Evolutionary conservation across 2,888 invertebrate species (phyloP).

Genomic region (Lysandra bellargus): DNA sequence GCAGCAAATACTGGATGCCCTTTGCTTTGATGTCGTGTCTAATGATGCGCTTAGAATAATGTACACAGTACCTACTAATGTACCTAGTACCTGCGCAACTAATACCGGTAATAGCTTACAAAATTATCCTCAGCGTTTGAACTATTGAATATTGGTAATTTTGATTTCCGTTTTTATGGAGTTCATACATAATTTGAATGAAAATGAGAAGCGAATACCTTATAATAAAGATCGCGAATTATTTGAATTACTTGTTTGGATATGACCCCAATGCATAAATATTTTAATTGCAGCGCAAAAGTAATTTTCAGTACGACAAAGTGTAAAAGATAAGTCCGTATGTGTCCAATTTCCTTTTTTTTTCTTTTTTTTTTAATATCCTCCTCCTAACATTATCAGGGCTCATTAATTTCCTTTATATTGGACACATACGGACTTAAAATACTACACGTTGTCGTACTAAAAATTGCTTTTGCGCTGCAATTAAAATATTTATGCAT

Average conservation of each 20-base stretch:
- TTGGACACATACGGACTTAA: too few relatives aligned
- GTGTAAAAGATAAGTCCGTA: too few relatives aligned
- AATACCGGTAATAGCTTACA: slow-evolving; percentile 27
- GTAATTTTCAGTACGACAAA: too few relatives aligned
- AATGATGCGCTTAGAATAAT: slow-evolving; percentile 40
- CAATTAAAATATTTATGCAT: background rate
- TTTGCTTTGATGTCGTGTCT: slow-evolving; percentile 42
- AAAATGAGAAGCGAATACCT: too few relatives aligned
- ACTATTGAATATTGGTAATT: slow-evolving; percentile 24
- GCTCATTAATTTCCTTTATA: too few relatives aligned
- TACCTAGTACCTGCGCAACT: slow-evolving; percentile 35
- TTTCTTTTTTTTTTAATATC: too few relatives aligned
- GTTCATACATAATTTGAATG: background rate
- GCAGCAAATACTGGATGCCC: slow-evolving; percentile 42
- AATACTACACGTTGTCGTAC: too few relatives aligned
- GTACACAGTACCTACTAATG: slow-evolving; percentile 35
- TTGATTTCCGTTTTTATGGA: slow-evolving; percentile 17
- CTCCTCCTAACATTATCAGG: too few relatives aligned
- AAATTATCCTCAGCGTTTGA: slow-evolving; percentile 21
- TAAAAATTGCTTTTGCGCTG: too few relatives aligned
- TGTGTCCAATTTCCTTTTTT: too few relatives aligned
- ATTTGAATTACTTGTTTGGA: background rate
- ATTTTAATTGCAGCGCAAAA: too few relatives aligned
- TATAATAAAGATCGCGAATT: background rate
- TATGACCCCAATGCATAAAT: background rate